Evolutionary conservation across 1,140 invertebrate species (phyloP).

Genomic region (Leptestheria dahalacensis): DNA sequence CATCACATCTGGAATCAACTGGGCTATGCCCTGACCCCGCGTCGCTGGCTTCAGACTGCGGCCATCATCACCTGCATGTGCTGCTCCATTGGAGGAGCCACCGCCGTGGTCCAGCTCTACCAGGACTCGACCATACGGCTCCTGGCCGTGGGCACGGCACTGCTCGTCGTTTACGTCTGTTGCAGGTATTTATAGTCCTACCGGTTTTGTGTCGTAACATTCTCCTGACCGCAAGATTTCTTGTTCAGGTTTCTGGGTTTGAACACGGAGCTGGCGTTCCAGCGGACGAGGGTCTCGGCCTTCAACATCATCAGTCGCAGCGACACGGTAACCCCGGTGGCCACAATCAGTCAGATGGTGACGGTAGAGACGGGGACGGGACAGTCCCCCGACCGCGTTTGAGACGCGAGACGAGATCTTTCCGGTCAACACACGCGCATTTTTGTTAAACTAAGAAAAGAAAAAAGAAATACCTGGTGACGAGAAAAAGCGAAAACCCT

Average conservation of each 20-base stretch:
- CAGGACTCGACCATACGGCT: conserved; percentile 59
- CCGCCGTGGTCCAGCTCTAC: conserved; percentile 63
- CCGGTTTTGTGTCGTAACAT: too few relatives aligned
- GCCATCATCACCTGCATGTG: conserved; percentile 50
- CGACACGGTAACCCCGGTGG: background rate
- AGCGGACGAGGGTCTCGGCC: conserved; percentile 71
- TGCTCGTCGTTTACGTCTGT: conserved; percentile 67
- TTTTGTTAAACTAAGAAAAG: too few relatives aligned
- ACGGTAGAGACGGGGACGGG: background rate
- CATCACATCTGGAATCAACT: conserved; percentile 55
- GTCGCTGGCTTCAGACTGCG: conserved; percentile 61
- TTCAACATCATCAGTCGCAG: conserved; percentile 50
- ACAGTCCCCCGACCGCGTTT: background rate
- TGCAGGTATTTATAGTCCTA: conserved; percentile 44
- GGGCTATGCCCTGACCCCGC: conserved; percentile 48
- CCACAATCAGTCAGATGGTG: background rate
- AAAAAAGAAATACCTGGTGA: too few relatives aligned
- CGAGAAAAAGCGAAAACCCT: too few relatives aligned
- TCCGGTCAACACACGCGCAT: background rate
- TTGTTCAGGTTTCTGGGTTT: conserved; percentile 55
- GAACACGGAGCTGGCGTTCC: conserved; percentile 70
- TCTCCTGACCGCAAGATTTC: conserved; percentile 6
- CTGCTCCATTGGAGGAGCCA: conserved; percentile 54
- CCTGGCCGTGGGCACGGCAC: conserved; percentile 56
- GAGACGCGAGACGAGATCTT: background rate